These are phyloP conservation scores for Dolichallabes microphthalmus DNA, from an alignment of 2,113 vertebrate genomes.

Conservation along the genomic window DNA sequence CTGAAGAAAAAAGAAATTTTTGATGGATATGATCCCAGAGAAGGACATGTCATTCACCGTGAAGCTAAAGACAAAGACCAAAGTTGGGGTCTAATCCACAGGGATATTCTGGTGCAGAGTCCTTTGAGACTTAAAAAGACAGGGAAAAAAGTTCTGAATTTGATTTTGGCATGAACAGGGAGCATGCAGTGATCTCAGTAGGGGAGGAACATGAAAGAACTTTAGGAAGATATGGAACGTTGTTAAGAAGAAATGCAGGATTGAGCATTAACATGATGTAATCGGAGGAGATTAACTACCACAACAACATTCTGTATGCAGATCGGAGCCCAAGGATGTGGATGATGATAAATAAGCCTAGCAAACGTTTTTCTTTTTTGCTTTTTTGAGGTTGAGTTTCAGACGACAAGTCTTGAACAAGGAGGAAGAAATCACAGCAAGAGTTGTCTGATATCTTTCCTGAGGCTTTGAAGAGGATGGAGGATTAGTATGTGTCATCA, in stretches of 20 bases:
- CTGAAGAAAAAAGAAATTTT: too few species aligned
- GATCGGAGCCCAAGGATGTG: not conserved
- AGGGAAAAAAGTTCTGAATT: not conserved
- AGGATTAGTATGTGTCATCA: not conserved
- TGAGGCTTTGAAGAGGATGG: not conserved
- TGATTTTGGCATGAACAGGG: not conserved
- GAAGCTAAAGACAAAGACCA: not conserved
- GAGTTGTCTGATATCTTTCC: not conserved
- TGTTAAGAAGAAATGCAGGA: not conserved
- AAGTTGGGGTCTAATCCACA: not conserved
- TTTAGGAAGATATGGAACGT: not conserved
- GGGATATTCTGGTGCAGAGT: not conserved
- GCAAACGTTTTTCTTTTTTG: not conserved
- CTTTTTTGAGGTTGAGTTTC: slow-evolving; percentile 1
- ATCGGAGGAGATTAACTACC: not conserved
- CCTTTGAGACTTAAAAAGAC: not conserved
- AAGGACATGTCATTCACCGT: not conserved
- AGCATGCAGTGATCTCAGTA: slow-evolving; percentile 3
- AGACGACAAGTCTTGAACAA: not conserved
- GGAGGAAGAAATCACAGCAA: not conserved
- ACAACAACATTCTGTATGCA: not conserved
- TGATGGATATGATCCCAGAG: too few species aligned
- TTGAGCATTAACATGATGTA: not conserved
- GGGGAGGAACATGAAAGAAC: not conserved
- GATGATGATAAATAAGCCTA: not conserved